These are phyloP conservation scores for Eubasilissa splendida DNA, from an alignment of 2,888 invertebrate genomes.

Conservation along the genomic window DNA sequence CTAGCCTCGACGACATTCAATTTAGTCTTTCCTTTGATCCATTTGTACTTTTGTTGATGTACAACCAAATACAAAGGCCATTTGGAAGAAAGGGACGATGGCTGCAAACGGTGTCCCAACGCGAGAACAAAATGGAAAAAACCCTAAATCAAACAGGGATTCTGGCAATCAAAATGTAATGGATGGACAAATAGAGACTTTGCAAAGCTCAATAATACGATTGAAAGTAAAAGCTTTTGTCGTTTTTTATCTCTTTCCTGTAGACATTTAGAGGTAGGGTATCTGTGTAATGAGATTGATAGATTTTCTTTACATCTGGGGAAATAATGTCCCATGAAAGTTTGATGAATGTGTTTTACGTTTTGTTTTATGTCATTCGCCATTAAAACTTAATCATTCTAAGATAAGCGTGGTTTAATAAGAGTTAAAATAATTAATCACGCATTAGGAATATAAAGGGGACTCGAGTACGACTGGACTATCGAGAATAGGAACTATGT, in stretches of 20 bases:
- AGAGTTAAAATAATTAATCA: too few species aligned
- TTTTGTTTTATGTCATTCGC: too few species aligned
- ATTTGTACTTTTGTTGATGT: constrained; percentile 43
- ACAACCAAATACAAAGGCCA: constrained; percentile 45
- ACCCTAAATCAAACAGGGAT: constrained; percentile 7
- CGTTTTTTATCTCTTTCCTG: neutral
- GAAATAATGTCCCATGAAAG: too few species aligned
- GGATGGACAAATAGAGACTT: constrained; percentile 36
- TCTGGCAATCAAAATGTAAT: constrained; percentile 41
- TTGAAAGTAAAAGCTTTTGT: constrained; percentile 18
- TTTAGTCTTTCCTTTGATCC: constrained; percentile 43
- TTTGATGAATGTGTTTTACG: too few species aligned
- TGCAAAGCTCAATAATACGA: constrained; percentile 33
- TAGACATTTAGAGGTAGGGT: neutral
- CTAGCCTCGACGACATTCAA: constrained; percentile 41
- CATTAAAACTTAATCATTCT: too few species aligned
- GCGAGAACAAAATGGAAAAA: constrained; percentile 26
- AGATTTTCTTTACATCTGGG: too few species aligned
- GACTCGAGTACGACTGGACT: too few species aligned
- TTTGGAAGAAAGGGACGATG: constrained; percentile 24
- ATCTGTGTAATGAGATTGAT: too few species aligned
- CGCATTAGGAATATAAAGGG: too few species aligned
- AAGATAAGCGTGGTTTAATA: too few species aligned
- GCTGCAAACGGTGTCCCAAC: constrained; percentile 39
- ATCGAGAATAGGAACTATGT: too few species aligned